Evolutionary conservation across 2,113 vertebrate species (phyloP).

Genomic region (Bos indicus): DNA sequence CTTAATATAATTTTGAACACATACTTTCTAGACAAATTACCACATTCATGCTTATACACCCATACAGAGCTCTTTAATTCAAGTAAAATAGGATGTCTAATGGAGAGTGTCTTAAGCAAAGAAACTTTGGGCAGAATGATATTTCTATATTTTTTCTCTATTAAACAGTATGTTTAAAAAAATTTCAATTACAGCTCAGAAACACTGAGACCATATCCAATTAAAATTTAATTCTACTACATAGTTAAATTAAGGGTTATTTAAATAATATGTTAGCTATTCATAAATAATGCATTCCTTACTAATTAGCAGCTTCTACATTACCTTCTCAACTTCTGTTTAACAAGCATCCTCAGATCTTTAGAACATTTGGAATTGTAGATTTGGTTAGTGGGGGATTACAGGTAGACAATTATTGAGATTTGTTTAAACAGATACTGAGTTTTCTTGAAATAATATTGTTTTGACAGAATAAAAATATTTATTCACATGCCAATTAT

Average conservation of each 20-base stretch:
- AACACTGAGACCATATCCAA: constrained; percentile 57
- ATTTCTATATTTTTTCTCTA: constrained; percentile 22
- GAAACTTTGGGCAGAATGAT: not conserved
- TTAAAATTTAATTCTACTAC: constrained; percentile 75
- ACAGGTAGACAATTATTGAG: constrained; percentile 53
- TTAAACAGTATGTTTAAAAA: constrained; percentile 31
- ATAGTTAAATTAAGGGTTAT: constrained; percentile 72
- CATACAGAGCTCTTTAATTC: not conserved
- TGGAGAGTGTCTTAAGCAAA: not conserved
- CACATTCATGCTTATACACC: not conserved
- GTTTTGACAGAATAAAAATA: constrained; percentile 13
- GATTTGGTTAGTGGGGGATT: not conserved
- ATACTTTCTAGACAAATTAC: not conserved
- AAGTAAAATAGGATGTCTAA: not conserved
- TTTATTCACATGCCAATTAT: constrained; percentile 17
- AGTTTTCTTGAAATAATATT: constrained; percentile 15
- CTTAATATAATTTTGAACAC: not conserved
- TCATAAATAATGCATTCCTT: constrained; percentile 77
- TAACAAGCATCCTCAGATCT: constrained; percentile 63
- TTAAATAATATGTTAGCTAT: constrained; percentile 64
- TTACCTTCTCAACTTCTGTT: constrained; percentile 60
- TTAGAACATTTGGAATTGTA: constrained; percentile 55
- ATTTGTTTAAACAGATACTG: constrained; percentile 14
- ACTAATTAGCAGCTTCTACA: constrained; percentile 72
- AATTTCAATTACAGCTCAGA: constrained; percentile 41